Conservation (phyloP, 92 coral and sea anemone genomes). For the Porites lobata region DNA sequence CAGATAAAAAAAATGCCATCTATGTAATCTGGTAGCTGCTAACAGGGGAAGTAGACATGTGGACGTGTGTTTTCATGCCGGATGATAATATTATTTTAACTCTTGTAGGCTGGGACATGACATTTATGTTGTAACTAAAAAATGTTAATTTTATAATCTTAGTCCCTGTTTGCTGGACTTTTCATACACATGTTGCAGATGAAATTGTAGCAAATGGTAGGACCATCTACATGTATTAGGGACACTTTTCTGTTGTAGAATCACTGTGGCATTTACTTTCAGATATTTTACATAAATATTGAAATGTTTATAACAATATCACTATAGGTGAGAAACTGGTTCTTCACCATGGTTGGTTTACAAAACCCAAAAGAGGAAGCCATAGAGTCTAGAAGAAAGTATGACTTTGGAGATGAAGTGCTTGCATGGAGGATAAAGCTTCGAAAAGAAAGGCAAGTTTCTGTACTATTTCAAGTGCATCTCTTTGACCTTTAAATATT, state of each 20-base stretch:
- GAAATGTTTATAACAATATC: constrained; percentile 3
- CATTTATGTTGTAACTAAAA: background rate
- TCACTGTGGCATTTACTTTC: constrained; percentile 6
- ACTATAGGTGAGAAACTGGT: constrained; percentile 13
- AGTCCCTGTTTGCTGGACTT: too few species aligned
- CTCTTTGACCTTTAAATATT: background rate
- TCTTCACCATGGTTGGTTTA: background rate
- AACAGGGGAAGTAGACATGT: constrained; percentile 8
- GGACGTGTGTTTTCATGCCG: constrained; percentile 14
- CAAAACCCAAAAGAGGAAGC: constrained; percentile 7
- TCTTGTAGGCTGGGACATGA: constrained; percentile 2
- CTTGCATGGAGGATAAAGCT: constrained; percentile 51
- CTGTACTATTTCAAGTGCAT: background rate
- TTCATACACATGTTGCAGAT: too few species aligned
- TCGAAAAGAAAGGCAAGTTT: constrained; percentile 36
- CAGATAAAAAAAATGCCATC: constrained; percentile 8
- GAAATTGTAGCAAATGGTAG: background rate
- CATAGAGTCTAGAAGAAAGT: background rate
- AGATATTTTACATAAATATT: background rate
- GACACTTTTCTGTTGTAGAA: constrained; percentile 1
- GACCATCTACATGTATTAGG: constrained; percentile 1
- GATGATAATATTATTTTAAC: constrained; percentile 4
- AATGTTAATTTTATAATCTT: background rate
- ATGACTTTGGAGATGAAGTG: constrained; percentile 10
- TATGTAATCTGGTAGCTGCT: background rate